A percentile compares a stretch with the other conserved stretches of the same genome.
These are phyloP conservation scores for Flexamia atlantica DNA, from an alignment of 2,888 invertebrate genomes.

Conservation along the genomic window DNA sequence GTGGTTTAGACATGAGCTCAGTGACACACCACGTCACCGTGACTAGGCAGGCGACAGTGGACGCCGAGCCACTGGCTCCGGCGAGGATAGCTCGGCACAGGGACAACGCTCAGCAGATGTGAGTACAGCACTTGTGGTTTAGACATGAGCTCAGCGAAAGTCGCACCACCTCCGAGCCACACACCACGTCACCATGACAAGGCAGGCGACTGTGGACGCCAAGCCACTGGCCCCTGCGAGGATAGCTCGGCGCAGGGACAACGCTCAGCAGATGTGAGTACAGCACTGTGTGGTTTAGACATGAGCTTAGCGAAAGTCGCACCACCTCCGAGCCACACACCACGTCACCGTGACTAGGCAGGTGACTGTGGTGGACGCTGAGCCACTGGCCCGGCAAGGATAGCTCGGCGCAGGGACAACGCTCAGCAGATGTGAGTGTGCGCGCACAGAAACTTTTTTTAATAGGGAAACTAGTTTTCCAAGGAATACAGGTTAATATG, in stretches of 20 bases:
- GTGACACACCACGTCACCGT: constrained; percentile 8
- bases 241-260: constrained; percentile 73
- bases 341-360: constrained; percentile 52
- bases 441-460: too few species aligned
- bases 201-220: constrained; percentile 64
- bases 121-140: constrained; percentile 19
- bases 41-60: constrained; percentile 64
- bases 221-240: constrained; percentile 74
- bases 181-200: constrained; percentile 42
- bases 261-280: constrained; percentile 76
- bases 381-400: constrained; percentile 74
- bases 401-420: constrained; percentile 74
- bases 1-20: constrained; percentile 58
- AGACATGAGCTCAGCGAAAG: too few species aligned
- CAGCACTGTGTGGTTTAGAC: constrained; percentile 72
- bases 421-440: constrained; percentile 76
- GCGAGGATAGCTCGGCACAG: constrained; percentile 75
- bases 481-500: too few species aligned
- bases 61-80: constrained; percentile 71
- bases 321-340: not conserved
- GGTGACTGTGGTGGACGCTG: constrained; percentile 65
- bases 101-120: constrained; percentile 68
- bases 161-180: constrained; percentile 51
- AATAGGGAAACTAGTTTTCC: too few species aligned
- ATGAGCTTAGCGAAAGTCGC: too few species aligned